Evolutionary conservation across 2,797 vertebrate species (phyloP).

Genomic region (Bothrops alternatus): DNA sequence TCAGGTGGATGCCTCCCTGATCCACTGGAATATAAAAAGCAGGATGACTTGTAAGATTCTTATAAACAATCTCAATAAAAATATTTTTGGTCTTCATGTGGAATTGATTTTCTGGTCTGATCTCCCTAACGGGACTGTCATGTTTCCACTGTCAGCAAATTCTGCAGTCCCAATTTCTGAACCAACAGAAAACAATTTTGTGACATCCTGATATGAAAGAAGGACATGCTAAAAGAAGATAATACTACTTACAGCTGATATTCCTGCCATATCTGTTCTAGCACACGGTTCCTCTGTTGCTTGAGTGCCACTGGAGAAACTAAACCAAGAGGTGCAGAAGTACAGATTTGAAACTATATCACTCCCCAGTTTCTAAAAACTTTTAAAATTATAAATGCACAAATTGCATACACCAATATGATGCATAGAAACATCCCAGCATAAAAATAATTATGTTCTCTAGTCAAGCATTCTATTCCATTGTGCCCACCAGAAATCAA

Average conservation of each 20-base stretch:
- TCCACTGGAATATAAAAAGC: background rate
- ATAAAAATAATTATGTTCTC: background rate
- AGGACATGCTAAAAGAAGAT: no score
- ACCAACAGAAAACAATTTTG: background rate
- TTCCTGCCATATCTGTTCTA: background rate
- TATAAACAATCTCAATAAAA: background rate
- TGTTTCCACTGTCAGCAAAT: background rate
- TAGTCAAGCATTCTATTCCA: background rate
- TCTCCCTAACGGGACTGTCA: no score
- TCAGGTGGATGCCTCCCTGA: background rate
- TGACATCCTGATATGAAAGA: background rate
- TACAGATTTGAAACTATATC: background rate
- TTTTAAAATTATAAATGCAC: background rate
- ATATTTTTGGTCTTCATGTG: background rate
- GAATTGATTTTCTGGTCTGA: background rate
- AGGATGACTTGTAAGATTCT: background rate
- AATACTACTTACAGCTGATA: slow-evolving; percentile 26
- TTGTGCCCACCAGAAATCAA: background rate
- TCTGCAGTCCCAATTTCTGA: background rate
- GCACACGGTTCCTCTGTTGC: background rate
- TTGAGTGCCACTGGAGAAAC: slow-evolving; percentile 34
- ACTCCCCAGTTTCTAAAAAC: background rate
- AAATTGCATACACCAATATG: background rate
- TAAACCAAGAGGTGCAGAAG: background rate
- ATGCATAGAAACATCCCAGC: background rate